Evolutionary conservation across 1,140 invertebrate genomes (phyloP).

Genomic region (Ostrea edulis): DNA sequence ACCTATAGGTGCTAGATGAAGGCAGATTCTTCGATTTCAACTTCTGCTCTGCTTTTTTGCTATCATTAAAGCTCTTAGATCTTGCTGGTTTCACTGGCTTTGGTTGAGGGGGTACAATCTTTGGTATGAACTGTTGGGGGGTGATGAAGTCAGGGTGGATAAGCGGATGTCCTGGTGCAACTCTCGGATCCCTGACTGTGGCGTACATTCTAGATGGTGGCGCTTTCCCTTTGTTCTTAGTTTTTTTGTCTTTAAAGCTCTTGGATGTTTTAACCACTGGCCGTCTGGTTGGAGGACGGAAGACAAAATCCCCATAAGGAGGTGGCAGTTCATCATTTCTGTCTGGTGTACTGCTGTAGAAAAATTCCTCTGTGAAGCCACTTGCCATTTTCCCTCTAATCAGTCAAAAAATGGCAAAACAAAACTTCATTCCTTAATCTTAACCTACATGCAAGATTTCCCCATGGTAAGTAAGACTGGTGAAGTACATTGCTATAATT

Average conservation of each 20-base stretch:
- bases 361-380: slow-evolving; percentile 11
- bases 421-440: neutral
- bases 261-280: slow-evolving; percentile 1
- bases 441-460: neutral
- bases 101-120: slow-evolving; percentile 15
- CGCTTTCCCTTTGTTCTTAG: slow-evolving; percentile 6
- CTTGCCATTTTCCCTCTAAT: neutral
- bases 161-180: neutral
- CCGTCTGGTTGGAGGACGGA: neutral
- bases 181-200: neutral
- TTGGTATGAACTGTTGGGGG: neutral
- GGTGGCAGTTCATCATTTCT: neutral
- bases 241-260: slow-evolving; percentile 15
- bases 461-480: neutral
- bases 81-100: slow-evolving; percentile 13
- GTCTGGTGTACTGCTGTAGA: neutral
- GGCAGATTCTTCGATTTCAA: neutral
- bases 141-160: slow-evolving; percentile 5
- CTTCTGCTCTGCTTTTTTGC: slow-evolving; percentile 6
- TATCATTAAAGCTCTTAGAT: slow-evolving; percentile 21
- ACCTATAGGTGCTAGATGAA: slow-evolving; percentile 1
- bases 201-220: neutral
- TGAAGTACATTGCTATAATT: neutral
- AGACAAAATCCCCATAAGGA: slow-evolving; percentile 1
- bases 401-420: neutral